Evolutionary conservation across 2,797 vertebrate species (phyloP), one percentile per base, ranked within the genome.

Genomic region (Poecilia picta): DNA sequence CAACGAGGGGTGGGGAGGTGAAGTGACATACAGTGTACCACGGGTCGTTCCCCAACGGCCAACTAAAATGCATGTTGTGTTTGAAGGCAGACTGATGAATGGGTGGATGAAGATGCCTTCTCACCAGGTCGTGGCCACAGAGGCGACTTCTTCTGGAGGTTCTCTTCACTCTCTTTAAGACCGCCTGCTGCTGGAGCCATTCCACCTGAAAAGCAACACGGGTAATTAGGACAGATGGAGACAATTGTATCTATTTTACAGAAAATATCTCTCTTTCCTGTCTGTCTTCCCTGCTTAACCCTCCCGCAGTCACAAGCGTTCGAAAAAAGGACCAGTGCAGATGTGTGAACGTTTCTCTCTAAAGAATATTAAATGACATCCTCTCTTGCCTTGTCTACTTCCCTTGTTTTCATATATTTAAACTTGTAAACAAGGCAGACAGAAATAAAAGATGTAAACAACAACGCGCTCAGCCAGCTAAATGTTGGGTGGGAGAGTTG

Each of bases 141-240:
- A 87, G 75, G 57, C 25, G 76, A 53, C 73, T 72, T 79, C 88
- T 82, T 93, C 95, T 95, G 88, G 95, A 96, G 92, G 92, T 97
- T 88, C 97, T 96, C 93, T 97, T 98, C 66, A 87, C 94, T 88
- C 98, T 96, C 84, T 87, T 96, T 83, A 95, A 97, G 80, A 98
- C 94, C 89, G 96, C 95, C 94, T 99, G 98, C 85, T 99, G 98
- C 84, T 98, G 96, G 88, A 98, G 95, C 98, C 98, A 99, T 83
- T 98, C 95, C 95, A 99, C 98, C 98, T 99, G 93, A 73, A 83
- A 90, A 77, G n/a, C 28, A 86, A 83, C 62, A 85, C 49, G 77
- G 20, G n/a, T 25, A 18, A 11, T 23, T 39, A 53, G 49, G 72
- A 4, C 51, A 78, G 15, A 73, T 49, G 64, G 55, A 36, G 12